phyloP scores from a whole-genome alignment of 2,113 vertebrate species.

The Cervus canadensis region DNA sequence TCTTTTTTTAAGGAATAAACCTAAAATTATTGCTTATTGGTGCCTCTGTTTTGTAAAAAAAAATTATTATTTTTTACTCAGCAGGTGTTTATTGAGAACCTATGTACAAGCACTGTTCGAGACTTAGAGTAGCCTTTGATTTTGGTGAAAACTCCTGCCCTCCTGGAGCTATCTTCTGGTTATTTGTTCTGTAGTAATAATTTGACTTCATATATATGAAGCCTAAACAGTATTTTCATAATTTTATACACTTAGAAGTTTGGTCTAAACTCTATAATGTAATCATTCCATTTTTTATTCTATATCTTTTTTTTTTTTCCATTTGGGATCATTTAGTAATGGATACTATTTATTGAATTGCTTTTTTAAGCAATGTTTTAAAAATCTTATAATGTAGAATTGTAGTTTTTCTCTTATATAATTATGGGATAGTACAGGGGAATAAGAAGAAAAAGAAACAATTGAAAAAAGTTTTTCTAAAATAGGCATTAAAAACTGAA shows the following conservation, averaged over 20 bases:
- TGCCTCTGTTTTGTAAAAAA: background rate
- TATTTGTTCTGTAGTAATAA: background rate
- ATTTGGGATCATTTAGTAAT: background rate
- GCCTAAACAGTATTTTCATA: background rate
- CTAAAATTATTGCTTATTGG: background rate
- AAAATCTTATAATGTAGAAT: background rate
- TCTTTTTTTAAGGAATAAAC: background rate
- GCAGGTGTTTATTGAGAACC: background rate
- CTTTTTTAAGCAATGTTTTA: background rate
- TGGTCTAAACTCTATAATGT: background rate
- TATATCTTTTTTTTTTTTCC: background rate
- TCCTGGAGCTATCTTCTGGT: background rate
- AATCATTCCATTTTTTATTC: background rate
- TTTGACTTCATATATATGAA: background rate
- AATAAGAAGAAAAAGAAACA: background rate
- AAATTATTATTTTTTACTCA: background rate
- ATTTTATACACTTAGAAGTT: constrained; percentile 6
- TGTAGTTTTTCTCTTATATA: background rate
- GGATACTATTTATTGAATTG: background rate
- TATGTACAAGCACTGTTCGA: background rate
- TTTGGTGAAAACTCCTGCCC: background rate
- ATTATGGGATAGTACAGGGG: background rate
- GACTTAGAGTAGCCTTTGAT: background rate
- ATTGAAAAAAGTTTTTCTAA: background rate
- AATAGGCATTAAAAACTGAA: background rate